Conservation (phyloP, 2,113 vertebrate genomes). For the Aphyosemion australe region DNA sequence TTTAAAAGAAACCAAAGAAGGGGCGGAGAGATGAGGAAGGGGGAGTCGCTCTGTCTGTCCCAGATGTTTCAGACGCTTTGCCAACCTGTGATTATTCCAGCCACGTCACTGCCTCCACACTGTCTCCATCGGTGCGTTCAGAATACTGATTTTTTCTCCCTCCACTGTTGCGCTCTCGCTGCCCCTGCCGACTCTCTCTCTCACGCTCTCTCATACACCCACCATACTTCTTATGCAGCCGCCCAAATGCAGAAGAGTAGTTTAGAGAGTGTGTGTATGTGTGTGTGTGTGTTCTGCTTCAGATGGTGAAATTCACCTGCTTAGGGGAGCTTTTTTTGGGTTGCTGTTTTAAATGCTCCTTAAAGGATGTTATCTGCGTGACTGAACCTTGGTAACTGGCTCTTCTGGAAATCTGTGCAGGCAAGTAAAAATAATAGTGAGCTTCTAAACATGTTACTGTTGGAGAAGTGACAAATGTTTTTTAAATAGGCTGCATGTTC, state of each 20-base stretch:
- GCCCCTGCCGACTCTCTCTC: constrained; percentile 63
- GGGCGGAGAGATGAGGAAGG: neutral
- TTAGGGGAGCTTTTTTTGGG: constrained; percentile 41
- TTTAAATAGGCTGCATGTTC: neutral
- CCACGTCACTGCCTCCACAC: constrained; percentile 74
- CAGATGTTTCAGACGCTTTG: constrained; percentile 71
- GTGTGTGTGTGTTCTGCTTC: neutral
- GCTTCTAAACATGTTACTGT: constrained; percentile 17
- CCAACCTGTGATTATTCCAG: constrained; percentile 78
- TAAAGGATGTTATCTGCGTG: constrained; percentile 55
- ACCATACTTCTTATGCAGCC: constrained; percentile 61
- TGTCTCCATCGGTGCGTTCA: constrained; percentile 74
- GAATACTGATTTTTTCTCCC: constrained; percentile 77
- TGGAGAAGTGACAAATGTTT: constrained; percentile 50
- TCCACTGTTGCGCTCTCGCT: constrained; percentile 66
- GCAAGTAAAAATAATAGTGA: constrained; percentile 61
- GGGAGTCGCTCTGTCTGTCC: constrained; percentile 37
- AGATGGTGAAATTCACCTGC: constrained; percentile 49
- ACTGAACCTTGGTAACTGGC: constrained; percentile 54
- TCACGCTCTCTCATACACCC: constrained; percentile 59
- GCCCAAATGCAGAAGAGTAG: constrained; percentile 58
- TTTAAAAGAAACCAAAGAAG: constrained; percentile 43
- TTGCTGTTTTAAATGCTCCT: constrained; percentile 21
- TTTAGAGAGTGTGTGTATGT: constrained; percentile 36
- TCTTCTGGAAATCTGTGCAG: constrained; percentile 53